Conservation (phyloP, 2,888 invertebrate genomes). For the Diadegma fenestrale region DNA sequence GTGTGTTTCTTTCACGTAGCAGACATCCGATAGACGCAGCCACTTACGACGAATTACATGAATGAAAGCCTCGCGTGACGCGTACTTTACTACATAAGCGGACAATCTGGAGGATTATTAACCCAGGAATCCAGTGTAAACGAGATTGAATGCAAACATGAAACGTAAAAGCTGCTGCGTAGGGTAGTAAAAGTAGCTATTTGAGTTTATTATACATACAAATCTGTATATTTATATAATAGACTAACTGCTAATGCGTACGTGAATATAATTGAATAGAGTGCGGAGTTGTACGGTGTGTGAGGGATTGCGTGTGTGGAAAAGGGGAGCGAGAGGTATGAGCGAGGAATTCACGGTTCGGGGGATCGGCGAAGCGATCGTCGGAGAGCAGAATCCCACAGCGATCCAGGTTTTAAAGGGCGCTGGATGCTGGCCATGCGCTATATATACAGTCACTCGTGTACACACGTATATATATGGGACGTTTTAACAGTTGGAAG, state of each 20-base stretch:
- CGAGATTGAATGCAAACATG: constrained; percentile 3
- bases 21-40: constrained; percentile 61
- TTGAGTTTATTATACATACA: not conserved
- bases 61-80: constrained; percentile 59
- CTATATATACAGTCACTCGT: not conserved
- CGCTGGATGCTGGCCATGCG: constrained; percentile 38
- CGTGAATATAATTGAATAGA: constrained; percentile 1
- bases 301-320: not conserved
- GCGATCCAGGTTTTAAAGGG: constrained; percentile 57
- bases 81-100: constrained; percentile 7
- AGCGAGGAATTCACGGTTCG: constrained; percentile 14
- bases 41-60: constrained; percentile 56
- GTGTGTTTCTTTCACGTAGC: constrained; percentile 32
- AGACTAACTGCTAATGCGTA: not conserved
- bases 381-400: constrained; percentile 34
- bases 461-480: not conserved
- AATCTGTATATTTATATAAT: not conserved
- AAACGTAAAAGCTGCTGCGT: not conserved
- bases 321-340: constrained; percentile 1
- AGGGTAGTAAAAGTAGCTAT: not conserved
- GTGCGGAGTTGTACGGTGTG: not conserved
- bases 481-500: constrained; percentile 17
- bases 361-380: constrained; percentile 35
- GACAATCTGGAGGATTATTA: constrained; percentile 30
- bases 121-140: constrained; percentile 3